Base-by-base conservation (phyloP, 92 coral and sea anemone genomes). In the Pocillopora grandis region DNA sequence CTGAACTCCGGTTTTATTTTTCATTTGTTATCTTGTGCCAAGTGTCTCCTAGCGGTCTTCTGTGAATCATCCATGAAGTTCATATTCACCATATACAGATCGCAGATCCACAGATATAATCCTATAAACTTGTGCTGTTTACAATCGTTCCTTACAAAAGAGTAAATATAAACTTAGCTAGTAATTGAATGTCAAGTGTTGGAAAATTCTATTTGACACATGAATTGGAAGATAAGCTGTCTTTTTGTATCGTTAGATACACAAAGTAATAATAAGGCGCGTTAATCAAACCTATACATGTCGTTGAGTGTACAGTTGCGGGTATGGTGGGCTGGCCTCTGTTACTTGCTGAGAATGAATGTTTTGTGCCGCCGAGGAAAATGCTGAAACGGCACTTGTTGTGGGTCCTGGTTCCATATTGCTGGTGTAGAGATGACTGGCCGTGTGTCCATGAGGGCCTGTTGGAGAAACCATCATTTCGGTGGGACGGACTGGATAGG, bases 281-380 rank as follows among this genome's bases (percentile, higher is more conserved):
- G 55, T 18, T 70, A 70, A 88, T 82, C 75, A 76, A 83, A 69
- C 76, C 84, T 86, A 93, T 94, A 92, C 91, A 88, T 94, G 98
- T 85, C 98, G 90, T 80, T 94, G 98, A 35, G 98, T 94, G 85
- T 92, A 94, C 33, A 94, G 88, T 59, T 87, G 93, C 12, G 98
- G 95, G 78, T 94, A 94, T 52, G 92, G 85, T 23, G 93, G 68
- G 62, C 73, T 89, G 83, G 78, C 81, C 11, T 94, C 98, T 85
- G 88, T 83, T 10, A 83, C 87, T 72, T 84, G 95, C 48, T 88
- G 95, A 67, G 82, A 83, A 31, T 91, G 94, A 87, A 94, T 90
- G 93, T 94, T 91, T 90, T 89, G 98, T 18, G 95, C 85, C 68
- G 90, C 84, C 8, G 86, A 67, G 69, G 93, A 83, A 76, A 89